A percentile compares a stretch with the other conserved stretches of the same genome.
phyloP scores from a whole-genome alignment of 2,113 vertebrate genomes.

The Xyrauchen texanus region DNA sequence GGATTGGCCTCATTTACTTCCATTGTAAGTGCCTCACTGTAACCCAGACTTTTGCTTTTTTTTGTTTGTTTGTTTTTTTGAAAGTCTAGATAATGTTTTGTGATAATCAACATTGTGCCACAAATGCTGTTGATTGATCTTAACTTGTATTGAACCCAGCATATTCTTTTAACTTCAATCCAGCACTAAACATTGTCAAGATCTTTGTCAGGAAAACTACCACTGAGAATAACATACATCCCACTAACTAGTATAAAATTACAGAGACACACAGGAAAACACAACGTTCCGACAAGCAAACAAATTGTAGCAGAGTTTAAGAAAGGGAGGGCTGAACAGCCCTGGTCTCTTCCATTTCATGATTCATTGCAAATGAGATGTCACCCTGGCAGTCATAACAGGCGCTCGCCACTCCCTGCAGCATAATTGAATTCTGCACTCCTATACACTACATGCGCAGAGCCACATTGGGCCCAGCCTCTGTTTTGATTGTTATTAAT shows the following conservation, averaged over 20 bases:
- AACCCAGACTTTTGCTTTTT: too few relatives aligned
- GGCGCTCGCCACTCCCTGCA: slow-evolving; percentile 62
- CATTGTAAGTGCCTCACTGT: too few relatives aligned
- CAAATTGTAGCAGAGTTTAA: slow-evolving; percentile 1
- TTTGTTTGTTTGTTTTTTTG: too few relatives aligned
- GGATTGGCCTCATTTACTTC: too few relatives aligned
- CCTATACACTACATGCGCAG: slow-evolving; percentile 70
- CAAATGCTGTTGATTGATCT: too few relatives aligned
- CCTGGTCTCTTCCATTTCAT: slow-evolving; percentile 62
- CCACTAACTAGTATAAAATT: neutral
- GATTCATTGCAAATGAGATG: slow-evolving; percentile 81
- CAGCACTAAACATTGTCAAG: neutral
- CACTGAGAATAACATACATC: neutral
- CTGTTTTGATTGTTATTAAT: slow-evolving; percentile 65
- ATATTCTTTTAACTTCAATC: too few relatives aligned
- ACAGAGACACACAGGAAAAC: slow-evolving; percentile 34
- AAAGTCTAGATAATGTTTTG: too few relatives aligned
- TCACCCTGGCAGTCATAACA: slow-evolving; percentile 76
- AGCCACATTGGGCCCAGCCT: neutral
- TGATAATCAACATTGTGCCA: too few relatives aligned
- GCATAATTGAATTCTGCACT: slow-evolving; percentile 75
- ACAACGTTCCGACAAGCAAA: neutral
- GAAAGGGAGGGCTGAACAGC: slow-evolving; percentile 19
- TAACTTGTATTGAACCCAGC: too few relatives aligned
- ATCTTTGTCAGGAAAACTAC: neutral